Conservation (phyloP, 2,888 invertebrate species). For the Orthosia gracilis region DNA sequence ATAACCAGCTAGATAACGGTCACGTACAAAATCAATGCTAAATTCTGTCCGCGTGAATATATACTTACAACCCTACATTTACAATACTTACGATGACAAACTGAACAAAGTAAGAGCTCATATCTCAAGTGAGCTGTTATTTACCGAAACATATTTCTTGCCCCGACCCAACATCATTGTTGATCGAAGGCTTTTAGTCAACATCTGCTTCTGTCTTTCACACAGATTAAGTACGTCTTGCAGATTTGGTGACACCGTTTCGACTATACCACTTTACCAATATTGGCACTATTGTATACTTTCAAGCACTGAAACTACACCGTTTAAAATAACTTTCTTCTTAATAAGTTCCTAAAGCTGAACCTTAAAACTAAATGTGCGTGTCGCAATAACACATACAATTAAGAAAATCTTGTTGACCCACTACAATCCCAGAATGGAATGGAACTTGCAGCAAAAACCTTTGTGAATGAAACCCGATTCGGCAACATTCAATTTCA, state of each 20-base stretch:
- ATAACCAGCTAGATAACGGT: no score
- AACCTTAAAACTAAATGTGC: not conserved
- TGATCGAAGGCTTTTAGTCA: no score
- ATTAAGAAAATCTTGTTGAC: conserved; percentile 58
- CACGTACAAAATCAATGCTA: no score
- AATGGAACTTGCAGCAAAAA: conserved; percentile 46
- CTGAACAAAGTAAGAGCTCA: no score
- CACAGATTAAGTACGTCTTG: not conserved
- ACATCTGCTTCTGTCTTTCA: not conserved
- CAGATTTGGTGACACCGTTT: not conserved
- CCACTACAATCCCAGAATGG: conserved; percentile 43
- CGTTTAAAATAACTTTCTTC: not conserved
- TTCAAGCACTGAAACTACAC: no score
- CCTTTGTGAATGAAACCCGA: conserved; percentile 43
- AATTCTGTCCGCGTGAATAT: no score
- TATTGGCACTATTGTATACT: not conserved
- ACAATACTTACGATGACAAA: no score
- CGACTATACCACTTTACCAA: not conserved
- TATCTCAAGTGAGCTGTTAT: no score
- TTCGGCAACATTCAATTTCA: conserved; percentile 45
- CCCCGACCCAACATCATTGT: no score
- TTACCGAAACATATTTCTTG: no score
- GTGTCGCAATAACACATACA: not conserved
- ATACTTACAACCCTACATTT: no score
- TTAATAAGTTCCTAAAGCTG: not conserved